Evolutionary conservation across 2,888 invertebrate genomes (phyloP).

Genomic region (Magallana nippona): DNA sequence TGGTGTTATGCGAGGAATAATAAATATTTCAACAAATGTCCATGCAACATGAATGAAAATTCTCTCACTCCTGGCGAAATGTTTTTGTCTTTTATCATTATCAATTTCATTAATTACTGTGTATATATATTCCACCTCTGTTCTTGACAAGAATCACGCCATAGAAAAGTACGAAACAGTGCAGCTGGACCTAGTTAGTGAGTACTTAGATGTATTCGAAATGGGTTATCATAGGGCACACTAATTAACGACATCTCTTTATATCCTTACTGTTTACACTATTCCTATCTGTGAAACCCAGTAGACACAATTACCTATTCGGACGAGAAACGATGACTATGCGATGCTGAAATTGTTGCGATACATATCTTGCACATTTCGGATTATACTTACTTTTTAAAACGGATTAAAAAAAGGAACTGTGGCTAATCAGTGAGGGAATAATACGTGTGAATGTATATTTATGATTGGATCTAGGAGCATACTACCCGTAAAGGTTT

Average conservation of each 20-base stretch:
- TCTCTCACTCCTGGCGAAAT: neutral
- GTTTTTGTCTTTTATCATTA: neutral
- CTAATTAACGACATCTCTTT: constrained; percentile 21
- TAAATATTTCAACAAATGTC: neutral
- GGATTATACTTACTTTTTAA: too few relatives aligned
- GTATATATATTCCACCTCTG: neutral
- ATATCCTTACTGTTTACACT: neutral
- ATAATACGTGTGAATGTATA: neutral
- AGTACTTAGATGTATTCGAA: constrained; percentile 24
- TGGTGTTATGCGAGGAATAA: neutral
- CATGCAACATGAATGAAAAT: constrained; percentile 10
- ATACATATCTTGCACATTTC: neutral
- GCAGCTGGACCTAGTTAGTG: constrained; percentile 5
- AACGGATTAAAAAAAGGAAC: too few relatives aligned
- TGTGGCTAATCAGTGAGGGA: neutral
- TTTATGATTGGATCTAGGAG: neutral
- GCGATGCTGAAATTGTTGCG: neutral
- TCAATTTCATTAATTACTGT: constrained; percentile 22
- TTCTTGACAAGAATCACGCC: neutral
- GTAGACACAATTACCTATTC: neutral
- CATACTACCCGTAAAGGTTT: constrained; percentile 6
- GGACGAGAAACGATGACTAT: neutral
- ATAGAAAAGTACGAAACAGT: constrained; percentile 12
- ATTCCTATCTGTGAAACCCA: neutral
- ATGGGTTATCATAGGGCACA: constrained; percentile 24